Percentiles rank a stretch among this genome's conserved stretches.
phyloP scores from a whole-genome alignment of 2,113 vertebrate genomes.

The Nasalis larvatus region DNA sequence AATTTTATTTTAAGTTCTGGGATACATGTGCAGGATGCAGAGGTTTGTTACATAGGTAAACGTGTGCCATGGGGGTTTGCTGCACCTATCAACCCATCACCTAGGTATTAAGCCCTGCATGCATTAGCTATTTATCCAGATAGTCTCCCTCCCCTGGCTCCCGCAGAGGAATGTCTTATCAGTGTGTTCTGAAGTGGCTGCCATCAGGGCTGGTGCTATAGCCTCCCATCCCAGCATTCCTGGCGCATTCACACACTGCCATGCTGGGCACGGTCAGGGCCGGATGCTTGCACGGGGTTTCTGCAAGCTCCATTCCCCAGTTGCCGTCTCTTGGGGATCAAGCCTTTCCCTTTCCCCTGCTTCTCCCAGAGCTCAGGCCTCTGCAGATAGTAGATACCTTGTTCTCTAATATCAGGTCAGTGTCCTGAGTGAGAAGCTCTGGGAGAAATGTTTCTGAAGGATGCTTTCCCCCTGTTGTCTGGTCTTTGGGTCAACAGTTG shows the following conservation, averaged over 20 bases:
- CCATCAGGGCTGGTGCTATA: rapidly evolving
- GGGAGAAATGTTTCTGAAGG: neutral
- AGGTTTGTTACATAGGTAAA: no score
- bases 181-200: rapidly evolving
- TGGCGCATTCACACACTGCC: rapidly evolving
- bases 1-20: no score
- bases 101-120: no score
- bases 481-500: neutral
- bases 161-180: no score
- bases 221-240: rapidly evolving
- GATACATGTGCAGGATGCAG: no score
- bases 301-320: neutral
- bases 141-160: no score
- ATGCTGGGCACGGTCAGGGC: neutral
- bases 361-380: neutral
- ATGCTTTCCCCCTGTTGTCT: neutral
- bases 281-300: no score
- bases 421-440: neutral
- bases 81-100: no score
- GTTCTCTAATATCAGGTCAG: rapidly evolving
- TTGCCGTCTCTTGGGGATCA: neutral
- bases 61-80: no score
- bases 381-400: neutral
- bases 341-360: neutral
- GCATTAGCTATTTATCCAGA: no score